Percentiles rank a stretch among this genome's conserved stretches.
These are phyloP conservation scores for Rhamphomyia laevipes DNA, from an alignment of 2,888 invertebrate genomes.

Conservation along the genomic window DNA sequence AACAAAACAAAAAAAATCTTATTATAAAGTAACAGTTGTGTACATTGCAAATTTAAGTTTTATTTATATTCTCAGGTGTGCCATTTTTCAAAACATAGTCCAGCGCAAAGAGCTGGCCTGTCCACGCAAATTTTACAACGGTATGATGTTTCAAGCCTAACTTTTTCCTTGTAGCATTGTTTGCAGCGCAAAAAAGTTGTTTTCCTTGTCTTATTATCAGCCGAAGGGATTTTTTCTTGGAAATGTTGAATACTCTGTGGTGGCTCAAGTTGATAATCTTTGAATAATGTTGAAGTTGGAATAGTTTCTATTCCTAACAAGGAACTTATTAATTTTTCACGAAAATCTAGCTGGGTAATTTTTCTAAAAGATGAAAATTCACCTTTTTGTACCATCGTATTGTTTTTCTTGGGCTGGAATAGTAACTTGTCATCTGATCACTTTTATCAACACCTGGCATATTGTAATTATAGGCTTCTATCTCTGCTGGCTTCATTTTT, in stretches of 20 bases:
- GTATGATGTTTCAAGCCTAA: conserved; percentile 4
- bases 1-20: no score
- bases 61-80: no score
- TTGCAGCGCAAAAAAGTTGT: no score
- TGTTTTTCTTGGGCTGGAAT: conserved; percentile 1
- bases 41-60: no score
- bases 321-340: not conserved
- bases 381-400: conserved; percentile 2
- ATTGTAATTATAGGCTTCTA: not conserved
- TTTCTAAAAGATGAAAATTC: not conserved
- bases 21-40: no score
- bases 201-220: no score
- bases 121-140: conserved; percentile 4
- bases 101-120: conserved; percentile 4
- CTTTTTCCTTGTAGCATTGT: no score
- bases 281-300: no score
- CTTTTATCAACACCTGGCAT: conserved; percentile 1
- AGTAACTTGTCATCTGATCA: conserved; percentile 1
- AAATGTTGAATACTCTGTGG: no score
- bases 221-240: no score
- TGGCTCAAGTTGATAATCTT: no score
- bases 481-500: not conserved
- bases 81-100: conserved; percentile 5
- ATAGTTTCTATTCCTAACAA: no score
- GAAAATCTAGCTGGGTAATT: not conserved